Evolutionary conservation across 2,797 vertebrate species (phyloP).

Genomic region (Nasua narica): DNA sequence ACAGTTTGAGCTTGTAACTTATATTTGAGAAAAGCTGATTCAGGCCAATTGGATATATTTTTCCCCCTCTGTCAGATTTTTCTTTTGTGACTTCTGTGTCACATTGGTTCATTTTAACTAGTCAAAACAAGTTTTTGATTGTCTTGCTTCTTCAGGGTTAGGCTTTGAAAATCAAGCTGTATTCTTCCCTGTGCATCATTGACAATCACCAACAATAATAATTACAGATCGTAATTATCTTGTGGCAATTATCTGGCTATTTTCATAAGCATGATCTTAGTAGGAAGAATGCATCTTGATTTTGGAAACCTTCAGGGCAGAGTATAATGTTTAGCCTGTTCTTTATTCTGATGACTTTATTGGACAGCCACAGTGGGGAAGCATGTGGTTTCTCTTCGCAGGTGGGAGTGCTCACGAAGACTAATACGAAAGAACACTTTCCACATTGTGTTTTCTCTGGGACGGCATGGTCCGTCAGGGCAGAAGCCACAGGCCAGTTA

Average conservation of each 20-base stretch:
- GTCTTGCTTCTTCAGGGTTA: conserved; percentile 17
- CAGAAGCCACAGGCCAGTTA: neutral
- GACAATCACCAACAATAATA: conserved; percentile 61
- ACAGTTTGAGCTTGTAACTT: neutral
- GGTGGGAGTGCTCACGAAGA: neutral
- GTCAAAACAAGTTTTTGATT: conserved; percentile 48
- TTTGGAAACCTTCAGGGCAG: conserved; percentile 56
- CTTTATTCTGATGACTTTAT: conserved; percentile 39
- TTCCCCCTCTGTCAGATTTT: neutral
- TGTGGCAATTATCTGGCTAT: conserved; percentile 63
- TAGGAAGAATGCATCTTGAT: conserved; percentile 69
- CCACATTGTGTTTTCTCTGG: neutral
- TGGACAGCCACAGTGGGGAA: neutral
- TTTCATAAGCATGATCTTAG: conserved; percentile 59
- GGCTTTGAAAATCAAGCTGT: conserved; percentile 36
- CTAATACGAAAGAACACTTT: neutral
- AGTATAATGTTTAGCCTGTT: neutral
- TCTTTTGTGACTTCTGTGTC: conserved; percentile 42
- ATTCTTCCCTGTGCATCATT: conserved; percentile 40
- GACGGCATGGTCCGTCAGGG: neutral
- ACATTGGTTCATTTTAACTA: conserved; percentile 40
- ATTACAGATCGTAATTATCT: conserved; percentile 68
- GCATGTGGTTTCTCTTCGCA: neutral
- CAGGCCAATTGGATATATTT: neutral
- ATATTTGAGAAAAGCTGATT: neutral